Percentiles rank a stretch among this genome's conserved stretches.
phyloP scores from a whole-genome alignment of 2,888 invertebrate genomes.

The Aproaerema taeniolella region DNA sequence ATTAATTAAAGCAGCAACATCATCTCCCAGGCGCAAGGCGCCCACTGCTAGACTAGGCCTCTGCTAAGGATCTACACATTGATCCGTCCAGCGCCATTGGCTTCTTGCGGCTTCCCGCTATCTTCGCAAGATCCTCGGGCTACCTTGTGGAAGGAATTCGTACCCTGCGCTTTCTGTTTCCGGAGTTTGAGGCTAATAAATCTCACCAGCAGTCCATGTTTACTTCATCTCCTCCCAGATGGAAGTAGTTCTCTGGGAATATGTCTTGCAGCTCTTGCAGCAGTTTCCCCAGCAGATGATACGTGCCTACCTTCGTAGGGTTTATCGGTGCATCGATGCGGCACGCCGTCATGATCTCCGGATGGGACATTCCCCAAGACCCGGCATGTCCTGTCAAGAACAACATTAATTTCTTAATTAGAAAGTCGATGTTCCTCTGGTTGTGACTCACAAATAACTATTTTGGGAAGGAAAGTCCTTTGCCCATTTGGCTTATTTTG shows the following conservation, averaged over 20 bases:
- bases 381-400: slow-evolving; percentile 84
- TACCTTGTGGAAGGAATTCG: no score
- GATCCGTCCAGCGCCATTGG: no score
- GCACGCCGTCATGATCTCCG: slow-evolving; percentile 86
- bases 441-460: no score
- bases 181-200: neutral
- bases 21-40: no score
- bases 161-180: neutral
- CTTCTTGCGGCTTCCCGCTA: slow-evolving; percentile 48
- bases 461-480: no score
- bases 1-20: no score
- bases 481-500: no score
- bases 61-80: no score
- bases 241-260: slow-evolving; percentile 86
- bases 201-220: slow-evolving; percentile 84
- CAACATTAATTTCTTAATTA: no score
- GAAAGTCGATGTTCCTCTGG: no score
- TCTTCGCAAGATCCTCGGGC: slow-evolving; percentile 70
- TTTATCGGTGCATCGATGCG: slow-evolving; percentile 79
- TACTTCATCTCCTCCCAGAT: slow-evolving; percentile 92
- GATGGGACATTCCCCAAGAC: slow-evolving; percentile 89
- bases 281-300: slow-evolving; percentile 78
- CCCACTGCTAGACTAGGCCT: no score
- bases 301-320: slow-evolving; percentile 79
- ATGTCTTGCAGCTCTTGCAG: slow-evolving; percentile 78